Evolutionary conservation across 1,140 invertebrate species (phyloP), one percentile per base, ranked within the genome.

Genomic region (Phocides pigmalion): DNA sequence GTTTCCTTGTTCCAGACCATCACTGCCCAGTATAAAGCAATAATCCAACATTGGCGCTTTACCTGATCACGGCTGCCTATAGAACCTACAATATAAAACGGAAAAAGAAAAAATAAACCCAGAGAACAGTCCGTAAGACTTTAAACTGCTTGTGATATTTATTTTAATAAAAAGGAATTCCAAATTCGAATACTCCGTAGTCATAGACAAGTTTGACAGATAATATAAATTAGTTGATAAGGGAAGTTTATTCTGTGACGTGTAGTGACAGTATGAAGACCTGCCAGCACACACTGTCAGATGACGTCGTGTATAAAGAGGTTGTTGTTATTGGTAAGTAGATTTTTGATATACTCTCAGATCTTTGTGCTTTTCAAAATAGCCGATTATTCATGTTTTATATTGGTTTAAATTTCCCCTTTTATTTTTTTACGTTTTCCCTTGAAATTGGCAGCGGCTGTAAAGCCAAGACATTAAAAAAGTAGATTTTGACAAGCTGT

Each of bases 321-420:
- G 93, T 94, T 12, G 94, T 95, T 47, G 87, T 95, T 64, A 93
- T 95, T 71, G 94, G 94, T 94, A 79, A 92, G 85, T 72, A 14
- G 32, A 15, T 54, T 54, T 41, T 62, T 50, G 42, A 16, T 63
- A 28, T 8, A 6, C 25, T 28, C 9, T 28, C 9, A 28, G 1
- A 3, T 3, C 0, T 1, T 28, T 28, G 25, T 28, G 3, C 25
- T 28, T 28, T 28, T 28, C 6, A n/a, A n/a, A n/a, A n/a, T n/a
- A n/a, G n/a, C n/a, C n/a, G n/a, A n/a, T n/a, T n/a, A n/a, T n/a
- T n/a, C n/a, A n/a, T n/a, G n/a, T n/a, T n/a, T n/a, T n/a, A n/a
- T n/a, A n/a, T n/a, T n/a, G n/a, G n/a, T n/a, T n/a, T n/a, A n/a
- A n/a, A n/a, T n/a, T n/a, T n/a, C n/a, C n/a, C n/a, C n/a, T n/a